Evolutionary conservation across 2,797 vertebrate species (phyloP), one percentile per base, ranked within the genome.

Genomic region (Myotis vivesi): DNA sequence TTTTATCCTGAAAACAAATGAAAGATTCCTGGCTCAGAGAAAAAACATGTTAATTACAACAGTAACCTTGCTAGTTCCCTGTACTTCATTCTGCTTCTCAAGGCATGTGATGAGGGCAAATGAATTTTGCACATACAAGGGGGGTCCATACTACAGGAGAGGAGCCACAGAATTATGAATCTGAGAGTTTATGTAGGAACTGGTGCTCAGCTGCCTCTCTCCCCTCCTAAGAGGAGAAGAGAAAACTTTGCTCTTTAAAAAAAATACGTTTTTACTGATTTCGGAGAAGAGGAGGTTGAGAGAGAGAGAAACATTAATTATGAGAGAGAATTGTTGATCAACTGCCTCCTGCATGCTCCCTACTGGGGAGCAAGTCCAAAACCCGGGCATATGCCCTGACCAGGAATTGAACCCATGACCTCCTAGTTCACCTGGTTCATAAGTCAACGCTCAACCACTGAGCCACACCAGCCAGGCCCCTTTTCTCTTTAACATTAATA

Each of bases 1-100:
- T 51, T 62, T 89, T 77, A 49, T 82, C 19, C 41, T 95, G 20
- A 93, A 89, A 53, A 15, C 38, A 89, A 92, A 86, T 57, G 6
- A 49, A 77, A 71, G 16, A 2, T 91, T 92, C 92, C 33, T 81
- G 64, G 28, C 19, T 59, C 36, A 77, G 46, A 77, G 46, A 94
- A 75, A 77, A 36, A 10, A 66, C 11, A 23, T 57, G 30, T 62
- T 73, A 53, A 13, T 76, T 36, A 44, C 6, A 22, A 36, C 23
- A 33, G 10, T 69, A 38, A 62, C 8, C 15, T 25, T 3, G 64
- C 15, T 19, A n/a, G 8, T 33, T 49, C 8, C 4, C 9, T 20
- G 44, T n/a, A 19, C 62, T 36, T 51, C 13, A 17, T 69, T 55
- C 20, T 89, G 1, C 11, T 2, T 83, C 62, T 84, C 20, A 83